Conservation (phyloP, 2,888 invertebrate species). For the Catotricha subobsoleta region DNA sequence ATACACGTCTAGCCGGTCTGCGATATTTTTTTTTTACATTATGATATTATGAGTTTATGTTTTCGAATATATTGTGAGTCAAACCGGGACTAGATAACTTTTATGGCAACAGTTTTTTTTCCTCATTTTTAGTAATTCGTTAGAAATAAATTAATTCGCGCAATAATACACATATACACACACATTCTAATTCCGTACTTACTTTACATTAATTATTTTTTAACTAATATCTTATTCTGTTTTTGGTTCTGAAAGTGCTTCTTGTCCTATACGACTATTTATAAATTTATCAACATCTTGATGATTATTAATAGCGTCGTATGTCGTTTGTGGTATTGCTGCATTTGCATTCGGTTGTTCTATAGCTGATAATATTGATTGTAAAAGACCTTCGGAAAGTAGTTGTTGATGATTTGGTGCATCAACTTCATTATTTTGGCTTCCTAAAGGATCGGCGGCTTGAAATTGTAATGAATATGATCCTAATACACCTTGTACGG, state of each 20-base stretch:
- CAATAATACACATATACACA: too few relatives aligned
- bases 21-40: too few relatives aligned
- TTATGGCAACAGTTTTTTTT: too few relatives aligned
- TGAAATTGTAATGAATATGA: conserved; percentile 63
- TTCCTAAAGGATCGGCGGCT: conserved; percentile 38
- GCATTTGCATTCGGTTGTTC: conserved; percentile 40
- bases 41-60: too few relatives aligned
- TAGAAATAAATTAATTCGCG: too few relatives aligned
- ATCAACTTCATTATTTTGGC: conserved; percentile 27
- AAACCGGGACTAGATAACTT: too few relatives aligned
- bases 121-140: too few relatives aligned
- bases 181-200: too few relatives aligned
- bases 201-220: too few relatives aligned
- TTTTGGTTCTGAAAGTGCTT: conserved; percentile 9
- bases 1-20: too few relatives aligned
- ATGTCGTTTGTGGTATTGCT: conserved; percentile 13
- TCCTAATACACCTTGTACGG: conserved; percentile 38
- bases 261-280: conserved; percentile 9
- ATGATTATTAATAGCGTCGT: conserved; percentile 8
- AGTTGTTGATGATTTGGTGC: conserved; percentile 53
- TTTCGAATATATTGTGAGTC: too few relatives aligned
- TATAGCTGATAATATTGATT: conserved; percentile 65
- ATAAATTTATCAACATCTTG: conserved; percentile 9
- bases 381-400: conserved; percentile 57
- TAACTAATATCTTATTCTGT: not conserved